Evolutionary conservation across 2,888 invertebrate genomes (phyloP).

Genomic region (Apomyelois bistriatella): DNA sequence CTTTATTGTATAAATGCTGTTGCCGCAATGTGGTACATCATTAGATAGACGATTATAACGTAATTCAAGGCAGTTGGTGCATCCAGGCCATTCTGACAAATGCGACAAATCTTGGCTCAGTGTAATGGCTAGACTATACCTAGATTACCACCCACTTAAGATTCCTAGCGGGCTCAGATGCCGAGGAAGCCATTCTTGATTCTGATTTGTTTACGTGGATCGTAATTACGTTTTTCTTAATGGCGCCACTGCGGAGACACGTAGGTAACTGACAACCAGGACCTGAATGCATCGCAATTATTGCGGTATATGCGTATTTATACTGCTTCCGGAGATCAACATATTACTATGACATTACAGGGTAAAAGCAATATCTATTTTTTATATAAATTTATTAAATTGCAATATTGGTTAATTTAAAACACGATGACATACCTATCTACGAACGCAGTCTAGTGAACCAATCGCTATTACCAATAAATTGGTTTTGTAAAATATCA

Average conservation of each 20-base stretch:
- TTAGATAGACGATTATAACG: conserved; percentile 34
- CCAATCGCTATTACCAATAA: too few species aligned
- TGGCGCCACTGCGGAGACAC: conserved; percentile 34
- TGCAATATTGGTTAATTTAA: too few species aligned
- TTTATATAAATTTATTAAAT: too few species aligned
- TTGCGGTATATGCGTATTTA: conserved; percentile 23
- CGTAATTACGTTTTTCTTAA: conserved; percentile 53
- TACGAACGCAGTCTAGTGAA: too few species aligned
- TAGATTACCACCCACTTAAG: conserved; percentile 58
- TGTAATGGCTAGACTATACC: conserved; percentile 30
- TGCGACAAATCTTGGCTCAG: conserved; percentile 39
- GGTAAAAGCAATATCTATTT: too few species aligned
- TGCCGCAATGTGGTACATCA: conserved; percentile 19
- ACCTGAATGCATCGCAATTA: conserved; percentile 28
- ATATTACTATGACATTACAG: background rate
- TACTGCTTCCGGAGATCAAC: conserved; percentile 33
- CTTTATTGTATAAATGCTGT: too few species aligned
- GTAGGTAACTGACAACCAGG: conserved; percentile 18
- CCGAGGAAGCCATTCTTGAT: conserved; percentile 40
- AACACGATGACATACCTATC: too few species aligned
- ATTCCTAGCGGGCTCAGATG: conserved; percentile 55
- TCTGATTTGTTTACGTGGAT: conserved; percentile 53
- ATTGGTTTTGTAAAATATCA: too few species aligned
- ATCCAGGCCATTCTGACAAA: conserved; percentile 26
- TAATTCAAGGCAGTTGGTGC: conserved; percentile 32